These are phyloP conservation scores for Eumeta japonica DNA, from an alignment of 1,140 invertebrate species.

Conservation along the genomic window DNA sequence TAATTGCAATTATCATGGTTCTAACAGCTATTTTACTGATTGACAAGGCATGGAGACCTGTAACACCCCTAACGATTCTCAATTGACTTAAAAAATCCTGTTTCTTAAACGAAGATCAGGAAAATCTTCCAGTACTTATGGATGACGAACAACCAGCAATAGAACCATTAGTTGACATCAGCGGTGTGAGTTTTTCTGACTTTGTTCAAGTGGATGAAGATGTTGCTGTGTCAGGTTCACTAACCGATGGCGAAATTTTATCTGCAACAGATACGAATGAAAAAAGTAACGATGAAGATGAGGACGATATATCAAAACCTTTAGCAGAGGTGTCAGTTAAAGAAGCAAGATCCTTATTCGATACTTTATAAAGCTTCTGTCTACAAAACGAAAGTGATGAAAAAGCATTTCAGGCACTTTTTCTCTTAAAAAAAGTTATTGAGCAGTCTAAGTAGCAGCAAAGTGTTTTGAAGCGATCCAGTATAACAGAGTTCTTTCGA, in stretches of 20 bases:
- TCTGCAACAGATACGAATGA: conserved; percentile 13
- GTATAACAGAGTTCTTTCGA: no score
- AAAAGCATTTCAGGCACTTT: conserved; percentile 16
- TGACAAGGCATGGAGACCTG: conserved; percentile 16
- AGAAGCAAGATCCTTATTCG: conserved; percentile 15
- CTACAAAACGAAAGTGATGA: conserved; percentile 17
- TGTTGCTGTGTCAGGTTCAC: conserved; percentile 12
- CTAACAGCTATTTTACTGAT: conserved; percentile 15
- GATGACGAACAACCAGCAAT: conserved; percentile 5
- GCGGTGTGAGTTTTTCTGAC: no score
- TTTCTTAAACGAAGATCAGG: conserved; percentile 5
- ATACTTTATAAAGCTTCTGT: conserved; percentile 16
- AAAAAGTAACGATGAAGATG: conserved; percentile 12
- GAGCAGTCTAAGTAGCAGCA: conserved; percentile 12
- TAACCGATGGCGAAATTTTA: conserved; percentile 13
- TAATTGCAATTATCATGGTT: conserved; percentile 14
- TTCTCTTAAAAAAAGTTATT: conserved; percentile 14
- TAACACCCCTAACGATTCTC: conserved; percentile 11
- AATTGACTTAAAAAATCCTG: conserved; percentile 3
- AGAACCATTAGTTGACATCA: conserved; percentile 1
- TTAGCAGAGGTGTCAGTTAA: conserved; percentile 16
- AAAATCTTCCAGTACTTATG: conserved; percentile 7
- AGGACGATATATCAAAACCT: conserved; percentile 14
- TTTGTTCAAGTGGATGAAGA: no score
- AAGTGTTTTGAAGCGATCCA: conserved; percentile 17